These are phyloP conservation scores for Carabus problematicus DNA, from an alignment of 2,888 invertebrate genomes.

Conservation along the genomic window DNA sequence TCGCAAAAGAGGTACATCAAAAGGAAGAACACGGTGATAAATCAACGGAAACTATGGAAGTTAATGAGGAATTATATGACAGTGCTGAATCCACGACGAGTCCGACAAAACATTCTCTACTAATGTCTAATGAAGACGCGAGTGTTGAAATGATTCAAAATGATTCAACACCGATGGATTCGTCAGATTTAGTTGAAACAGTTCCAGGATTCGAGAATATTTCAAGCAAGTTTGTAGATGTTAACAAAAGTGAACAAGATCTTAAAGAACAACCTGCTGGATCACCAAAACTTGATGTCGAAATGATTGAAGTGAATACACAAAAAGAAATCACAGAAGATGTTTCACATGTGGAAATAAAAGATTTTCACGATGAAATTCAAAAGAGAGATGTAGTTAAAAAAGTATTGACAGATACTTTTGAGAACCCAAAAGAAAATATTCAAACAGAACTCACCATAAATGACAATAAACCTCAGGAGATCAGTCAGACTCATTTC, in stretches of 20 bases:
- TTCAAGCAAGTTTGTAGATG: background rate
- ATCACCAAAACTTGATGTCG: conserved; percentile 52
- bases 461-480: background rate
- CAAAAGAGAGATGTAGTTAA: conserved; percentile 36
- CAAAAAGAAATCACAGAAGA: conserved; percentile 57
- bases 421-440: conserved; percentile 37
- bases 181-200: conserved; percentile 52
- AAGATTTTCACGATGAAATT: conserved; percentile 31
- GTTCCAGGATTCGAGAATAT: conserved; percentile 42
- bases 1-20: background rate
- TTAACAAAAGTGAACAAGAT: conserved; percentile 30
- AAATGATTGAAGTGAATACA: conserved; percentile 44
- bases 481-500: background rate
- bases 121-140: conserved; percentile 53
- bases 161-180: conserved; percentile 42
- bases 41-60: conserved; percentile 41
- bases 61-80: conserved; percentile 37
- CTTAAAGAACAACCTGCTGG: conserved; percentile 25
- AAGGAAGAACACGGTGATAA: background rate
- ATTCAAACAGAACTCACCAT: conserved; percentile 21
- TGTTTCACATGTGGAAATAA: conserved; percentile 48
- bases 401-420: conserved; percentile 36
- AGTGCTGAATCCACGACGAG: conserved; percentile 54
- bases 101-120: conserved; percentile 46
- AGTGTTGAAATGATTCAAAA: conserved; percentile 50